phyloP scores from a whole-genome alignment of 2,888 invertebrate species.

The Ectemnius continuus region DNA sequence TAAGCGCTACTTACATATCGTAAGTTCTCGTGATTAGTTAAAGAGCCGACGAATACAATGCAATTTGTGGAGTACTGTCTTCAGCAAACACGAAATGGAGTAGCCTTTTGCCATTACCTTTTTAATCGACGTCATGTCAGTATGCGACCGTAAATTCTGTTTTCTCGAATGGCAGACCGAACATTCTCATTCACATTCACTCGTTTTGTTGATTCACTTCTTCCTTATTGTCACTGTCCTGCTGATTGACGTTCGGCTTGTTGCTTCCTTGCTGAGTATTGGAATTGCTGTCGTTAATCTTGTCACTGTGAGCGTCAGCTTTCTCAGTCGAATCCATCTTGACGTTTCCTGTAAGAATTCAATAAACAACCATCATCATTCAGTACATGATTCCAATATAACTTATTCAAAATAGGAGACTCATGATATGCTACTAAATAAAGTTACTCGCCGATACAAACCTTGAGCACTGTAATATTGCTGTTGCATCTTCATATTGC shows the following conservation, averaged over 20 bases:
- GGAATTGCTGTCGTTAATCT: slow-evolving; percentile 70
- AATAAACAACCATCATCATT: not conserved
- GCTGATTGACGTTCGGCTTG: slow-evolving; percentile 72
- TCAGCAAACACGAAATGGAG: slow-evolving; percentile 26
- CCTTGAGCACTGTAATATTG: slow-evolving; percentile 80
- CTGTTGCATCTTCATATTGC: slow-evolving; percentile 77
- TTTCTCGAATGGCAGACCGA: slow-evolving; percentile 16
- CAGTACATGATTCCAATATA: too few species aligned
- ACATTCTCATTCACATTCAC: slow-evolving; percentile 60
- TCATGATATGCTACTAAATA: not conserved
- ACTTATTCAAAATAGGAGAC: not conserved
- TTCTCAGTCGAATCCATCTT: slow-evolving; percentile 76
- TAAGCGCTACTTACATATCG: slow-evolving; percentile 35
- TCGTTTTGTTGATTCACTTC: slow-evolving; percentile 77
- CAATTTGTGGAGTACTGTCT: slow-evolving; percentile 20
- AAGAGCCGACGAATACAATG: slow-evolving; percentile 35
- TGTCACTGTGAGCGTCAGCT: slow-evolving; percentile 74
- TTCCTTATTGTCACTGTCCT: slow-evolving; percentile 74
- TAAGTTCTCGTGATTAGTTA: slow-evolving; percentile 31
- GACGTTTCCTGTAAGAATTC: slow-evolving; percentile 70
- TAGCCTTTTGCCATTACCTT: slow-evolving; percentile 45
- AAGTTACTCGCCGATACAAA: slow-evolving; percentile 43
- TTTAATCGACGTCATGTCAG: slow-evolving; percentile 39
- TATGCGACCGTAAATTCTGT: slow-evolving; percentile 35
- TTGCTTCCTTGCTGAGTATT: slow-evolving; percentile 69